phyloP scores from a whole-genome alignment of 2,797 vertebrate species.

The Erithacus rubecula region DNA sequence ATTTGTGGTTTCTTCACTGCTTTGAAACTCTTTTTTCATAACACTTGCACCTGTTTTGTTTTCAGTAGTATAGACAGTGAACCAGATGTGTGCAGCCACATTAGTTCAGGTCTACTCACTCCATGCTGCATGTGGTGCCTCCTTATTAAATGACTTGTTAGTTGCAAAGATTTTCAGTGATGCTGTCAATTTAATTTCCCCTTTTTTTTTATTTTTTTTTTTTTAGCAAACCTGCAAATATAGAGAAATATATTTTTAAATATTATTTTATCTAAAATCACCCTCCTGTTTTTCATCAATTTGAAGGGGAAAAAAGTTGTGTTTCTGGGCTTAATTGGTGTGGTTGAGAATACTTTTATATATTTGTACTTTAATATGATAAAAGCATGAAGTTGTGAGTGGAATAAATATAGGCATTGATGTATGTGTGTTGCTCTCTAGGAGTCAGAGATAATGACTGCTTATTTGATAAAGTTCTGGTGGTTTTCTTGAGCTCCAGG shows the following conservation, averaged over 20 bases:
- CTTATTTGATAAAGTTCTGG: background rate
- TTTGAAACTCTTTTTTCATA: conserved; percentile 16
- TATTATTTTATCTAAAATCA: background rate
- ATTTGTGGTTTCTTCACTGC: conserved; percentile 32
- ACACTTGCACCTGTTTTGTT: conserved; percentile 51
- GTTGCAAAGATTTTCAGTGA: background rate
- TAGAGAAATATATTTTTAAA: background rate
- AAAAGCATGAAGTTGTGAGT: background rate
- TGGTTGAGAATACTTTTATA: background rate
- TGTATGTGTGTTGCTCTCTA: background rate
- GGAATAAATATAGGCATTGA: background rate
- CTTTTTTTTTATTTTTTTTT: background rate
- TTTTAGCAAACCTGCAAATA: background rate
- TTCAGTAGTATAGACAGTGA: background rate
- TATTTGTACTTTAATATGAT: background rate
- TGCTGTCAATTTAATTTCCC: conserved; percentile 16
- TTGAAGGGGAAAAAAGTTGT: background rate
- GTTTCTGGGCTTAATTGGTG: background rate
- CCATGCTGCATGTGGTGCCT: background rate
- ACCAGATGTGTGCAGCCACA: conserved; percentile 12
- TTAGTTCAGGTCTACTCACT: background rate
- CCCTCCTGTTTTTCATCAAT: background rate
- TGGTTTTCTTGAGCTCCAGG: background rate
- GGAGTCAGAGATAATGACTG: background rate
- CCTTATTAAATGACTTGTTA: background rate